phyloP scores from a whole-genome alignment of 2,888 invertebrate genomes.

The Tubiluchus corallicola region DNA sequence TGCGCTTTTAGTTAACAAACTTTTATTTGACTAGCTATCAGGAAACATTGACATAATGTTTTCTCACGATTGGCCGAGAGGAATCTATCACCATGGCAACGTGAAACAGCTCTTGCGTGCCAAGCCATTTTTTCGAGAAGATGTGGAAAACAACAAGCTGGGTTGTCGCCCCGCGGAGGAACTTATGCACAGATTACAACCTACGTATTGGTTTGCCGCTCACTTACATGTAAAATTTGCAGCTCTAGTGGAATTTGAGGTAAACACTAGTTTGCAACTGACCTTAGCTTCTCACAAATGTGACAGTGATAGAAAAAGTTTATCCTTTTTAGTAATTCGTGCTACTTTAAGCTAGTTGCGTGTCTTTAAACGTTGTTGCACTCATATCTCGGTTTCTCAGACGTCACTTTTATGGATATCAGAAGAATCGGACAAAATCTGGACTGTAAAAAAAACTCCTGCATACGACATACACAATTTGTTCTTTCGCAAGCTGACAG shows the following conservation, averaged over 20 bases:
- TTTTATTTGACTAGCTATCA: slow-evolving; percentile 19
- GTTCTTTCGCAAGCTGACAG: no score
- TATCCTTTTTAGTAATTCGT: no score
- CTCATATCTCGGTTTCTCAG: no score
- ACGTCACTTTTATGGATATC: no score
- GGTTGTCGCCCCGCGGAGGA: slow-evolving; percentile 73
- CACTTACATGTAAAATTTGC: slow-evolving; percentile 92
- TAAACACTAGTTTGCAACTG: slow-evolving; percentile 10
- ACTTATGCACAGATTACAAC: slow-evolving; percentile 56
- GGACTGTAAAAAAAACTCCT: no score
- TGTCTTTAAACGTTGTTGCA: no score
- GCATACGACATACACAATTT: no score
- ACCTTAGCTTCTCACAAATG: no score
- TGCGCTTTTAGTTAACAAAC: no score
- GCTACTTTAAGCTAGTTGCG: no score
- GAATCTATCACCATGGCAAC: slow-evolving; percentile 69
- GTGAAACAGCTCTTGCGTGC: slow-evolving; percentile 44
- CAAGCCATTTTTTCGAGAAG: slow-evolving; percentile 67
- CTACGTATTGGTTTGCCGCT: slow-evolving; percentile 86
- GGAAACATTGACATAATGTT: slow-evolving; percentile 62
- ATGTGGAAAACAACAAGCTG: slow-evolving; percentile 57
- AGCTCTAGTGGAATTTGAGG: slow-evolving; percentile 62
- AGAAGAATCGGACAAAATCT: no score
- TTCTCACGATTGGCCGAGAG: slow-evolving; percentile 93
- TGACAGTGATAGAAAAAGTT: no score